Base-by-base conservation (phyloP, 2,113 vertebrate species). In the Triplophysa rosa region DNA sequence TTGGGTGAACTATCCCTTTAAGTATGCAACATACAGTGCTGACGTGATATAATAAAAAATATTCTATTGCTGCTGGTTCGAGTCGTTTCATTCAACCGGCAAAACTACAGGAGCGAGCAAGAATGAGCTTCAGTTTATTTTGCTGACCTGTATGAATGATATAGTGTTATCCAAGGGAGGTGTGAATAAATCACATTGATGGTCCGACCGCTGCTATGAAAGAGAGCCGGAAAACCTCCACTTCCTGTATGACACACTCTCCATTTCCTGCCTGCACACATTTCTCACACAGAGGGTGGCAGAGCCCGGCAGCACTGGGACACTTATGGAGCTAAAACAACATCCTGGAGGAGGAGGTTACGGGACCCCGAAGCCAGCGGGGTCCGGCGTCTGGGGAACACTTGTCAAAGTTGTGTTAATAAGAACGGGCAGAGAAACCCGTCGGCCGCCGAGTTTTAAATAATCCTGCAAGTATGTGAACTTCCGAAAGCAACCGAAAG, bases 311-410 rank as follows among this genome's bases (percentile, higher is more conserved):
- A 87, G 83, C 75, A 77, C 67, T 42, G 65, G 85, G 84, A 86
- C 80, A 84, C 86, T 85, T 80, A 86, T 77, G 72, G 77, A 80
- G 86, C 80, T 89, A 86, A 89, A 88, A 87, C 86, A 90, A 90
- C 87, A 88, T 89, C 86, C 85, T 88, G 83, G 76, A 85, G 84
- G 80, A 85, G 80, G 81, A 85, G 84, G 83, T 80, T 78, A 80
- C 78, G 47, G 78, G 87, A 82, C 84, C 82, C 80, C 85, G 68
- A 68, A 86, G 75, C 79, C 61, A 62, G 76, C 19, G 13, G 78
- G 83, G 86, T 84, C 79, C 78, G 80, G 71, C 10, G 63, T 87
- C 87, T 83, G n/a, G 86, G 83, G 84, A 85, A 63, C 47, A 8
- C 83, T 84, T 85, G 88, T 88, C 88, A 88, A 81, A 86, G 33